Base-by-base conservation (phyloP, 37 sponge, comb jelly and placozoan species). In the Hexactinellida sp. region DNA sequence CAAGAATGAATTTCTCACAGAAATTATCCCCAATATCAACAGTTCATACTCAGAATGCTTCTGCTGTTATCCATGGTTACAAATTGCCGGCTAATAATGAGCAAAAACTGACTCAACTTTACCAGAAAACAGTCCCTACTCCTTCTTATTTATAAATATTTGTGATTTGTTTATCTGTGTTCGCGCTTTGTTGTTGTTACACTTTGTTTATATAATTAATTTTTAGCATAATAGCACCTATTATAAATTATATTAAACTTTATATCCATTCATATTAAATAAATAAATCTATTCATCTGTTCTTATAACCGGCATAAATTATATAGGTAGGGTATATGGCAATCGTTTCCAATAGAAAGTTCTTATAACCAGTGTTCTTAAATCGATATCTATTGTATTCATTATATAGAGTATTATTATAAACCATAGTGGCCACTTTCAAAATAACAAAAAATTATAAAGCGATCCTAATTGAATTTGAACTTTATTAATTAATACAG, bases 1-100 rank as follows among this genome's bases (percentile, higher is more conserved):
- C 76, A 63, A 10, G 76, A 63, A 63, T 63, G 76, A 63, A 63
- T 25, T 63, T 63, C 76, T 63, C 76, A 25, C 76, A 63, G 34
- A 63, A 63, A 5, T 23, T n/a, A 25, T n/a, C 30, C 28, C 76
- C 76, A 5, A 63, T 21, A 21, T 63, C 13, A 47, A 47, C 9
- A 19, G 52, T 47, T n/a, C 76, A 63, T 25, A n/a, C 25, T 25
- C 25, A 63, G 32, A 23, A 32, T 23, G 76, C 30, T 21, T 10
- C 76, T 63, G 13, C 52, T 47, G 52, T 47, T 19, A 47, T 47
- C 16, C 52, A 19, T 47, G 52, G 52, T 47, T 63, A 63, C 76
- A 63, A 28, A 63, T 23, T n/a, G 28, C 30, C 30, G 21, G 30
- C 34, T 63, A 63, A 63, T 25, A 10, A 7, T 25, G 76, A 63